Conservation (phyloP, 2,797 vertebrate genomes). For the Mastacembelus armatus region DNA sequence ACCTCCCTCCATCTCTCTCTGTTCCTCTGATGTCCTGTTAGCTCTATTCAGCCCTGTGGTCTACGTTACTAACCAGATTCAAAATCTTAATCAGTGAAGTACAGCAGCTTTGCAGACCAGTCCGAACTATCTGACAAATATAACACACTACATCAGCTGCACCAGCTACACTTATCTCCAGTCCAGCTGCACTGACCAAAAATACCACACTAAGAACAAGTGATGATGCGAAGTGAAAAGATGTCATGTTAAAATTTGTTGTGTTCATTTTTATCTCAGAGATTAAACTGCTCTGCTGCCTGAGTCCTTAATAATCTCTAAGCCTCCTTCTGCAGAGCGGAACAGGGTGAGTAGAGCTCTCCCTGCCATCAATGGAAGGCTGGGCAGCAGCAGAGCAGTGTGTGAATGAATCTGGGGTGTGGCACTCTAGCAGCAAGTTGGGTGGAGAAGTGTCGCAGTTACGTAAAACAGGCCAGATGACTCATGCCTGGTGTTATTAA, state of each 20-base stretch:
- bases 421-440: conserved; percentile 64
- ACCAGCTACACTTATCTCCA: not conserved
- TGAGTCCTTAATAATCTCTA: conserved; percentile 11
- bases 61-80: conserved; percentile 39
- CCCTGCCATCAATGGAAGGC: conserved; percentile 72
- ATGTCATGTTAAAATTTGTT: not conserved
- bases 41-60: conserved; percentile 43
- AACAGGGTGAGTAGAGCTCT: conserved; percentile 43
- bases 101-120: conserved; percentile 39
- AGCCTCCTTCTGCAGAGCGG: conserved; percentile 30
- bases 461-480: conserved; percentile 75
- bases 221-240: conserved; percentile 8
- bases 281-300: conserved; percentile 36
- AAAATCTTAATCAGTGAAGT: conserved; percentile 37
- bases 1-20: conserved; percentile 35
- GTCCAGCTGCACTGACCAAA: not conserved
- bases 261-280: conserved; percentile 12
- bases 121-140: conserved; percentile 27
- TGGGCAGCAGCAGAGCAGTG: conserved; percentile 60
- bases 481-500: conserved; percentile 80
- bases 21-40: conserved; percentile 48
- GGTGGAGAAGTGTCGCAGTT: conserved; percentile 75
- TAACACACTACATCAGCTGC: conserved; percentile 27
- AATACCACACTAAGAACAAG: conserved; percentile 4
- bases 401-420: conserved; percentile 81